Base-by-base conservation (phyloP, 2,888 invertebrate genomes). In the Leptinotarsa tumamoca region DNA sequence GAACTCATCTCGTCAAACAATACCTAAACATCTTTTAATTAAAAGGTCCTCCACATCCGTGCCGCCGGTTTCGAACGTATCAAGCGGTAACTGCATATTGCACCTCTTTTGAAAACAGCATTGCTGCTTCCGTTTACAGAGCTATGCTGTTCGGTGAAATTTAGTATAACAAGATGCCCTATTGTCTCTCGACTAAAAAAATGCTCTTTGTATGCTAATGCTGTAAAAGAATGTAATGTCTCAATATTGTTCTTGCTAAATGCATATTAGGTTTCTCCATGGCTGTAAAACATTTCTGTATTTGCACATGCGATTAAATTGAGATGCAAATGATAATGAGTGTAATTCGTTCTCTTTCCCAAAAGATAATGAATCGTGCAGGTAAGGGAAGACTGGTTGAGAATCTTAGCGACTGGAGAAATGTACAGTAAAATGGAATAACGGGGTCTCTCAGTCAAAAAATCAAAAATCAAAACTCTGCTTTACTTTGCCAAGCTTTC, bases 201-300 rank as follows among this genome's bases (percentile, higher is more conserved):
- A 70, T 18, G 50, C 58, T 58, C 70, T 70, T 70, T 70, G 70
- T 70, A 70, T 70, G 70, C 51, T 49, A 70, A 70, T 70, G 18
- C 49, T 15, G 23, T 56, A 5, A 15, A 70, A 58, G 58, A 21
- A 70, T 70, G 49, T 70, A 58, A 70, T 70, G 70, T 70, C 70
- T 70, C 70, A 70, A 70, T 70, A 70, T 70, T 70, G 70, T 70
- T 70, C 70, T 70, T 70, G 70, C 50, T 70, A 50, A 70, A 70
- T 58, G 70, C 50, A 18, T 61, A 58, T 70, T 18, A 43, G 49
- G 49, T 54, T 17, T 56, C 18, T 21, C 58, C 15, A 33, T 58
- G 43, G 13, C 49, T 10, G 27, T 61, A 18, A 70, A 70, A 18
- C 43, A 43, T 43, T 70, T 70, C 27, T 63, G 63, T 33, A 33